Evolutionary conservation across 2,888 invertebrate genomes (phyloP), one percentile per base, ranked within the genome.

Genomic region (Xylocampa areola): DNA sequence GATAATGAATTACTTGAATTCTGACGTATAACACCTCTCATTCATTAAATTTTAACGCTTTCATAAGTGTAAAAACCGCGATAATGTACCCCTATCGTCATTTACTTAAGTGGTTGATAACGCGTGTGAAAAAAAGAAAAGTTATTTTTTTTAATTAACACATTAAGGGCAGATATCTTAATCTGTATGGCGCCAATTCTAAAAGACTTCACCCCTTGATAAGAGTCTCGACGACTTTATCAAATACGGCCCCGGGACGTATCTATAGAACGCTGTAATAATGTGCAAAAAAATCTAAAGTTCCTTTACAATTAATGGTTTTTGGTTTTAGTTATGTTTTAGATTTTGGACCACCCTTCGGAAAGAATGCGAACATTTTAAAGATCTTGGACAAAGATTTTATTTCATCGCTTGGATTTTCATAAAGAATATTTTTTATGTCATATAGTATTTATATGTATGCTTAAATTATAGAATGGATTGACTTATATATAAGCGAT

Each of bases 141-240:
- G 85, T 88, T 82, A 79, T 85, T 91, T 92, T 63, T n/a, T 92
- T 91, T 88, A 93, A 93, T 93, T 92, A 92, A 93, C 92, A 93
- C 93, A 88, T 90, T 92, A 89, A 86, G 84, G 79, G 82, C 79
- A 82, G 91, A 85, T 92, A 91, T 90, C 90, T 92, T 92, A 93
- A 93, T 93, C 93, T 92, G 83, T 77, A 71, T 86, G 93, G 93
- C 93, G 93, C 93, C 93, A 91, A 89, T 89, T 87, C 87, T 87
- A 86, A 88, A 88, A 87, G 90, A 84, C 82, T 84, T 86, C 81
- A 84, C 82, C 87, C 85, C 82, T 85, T 89, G 93, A 92, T 93
- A 93, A 91, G 80, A 81, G 86, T 78, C 82, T 77, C 84, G 89
- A 86, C 86, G 75, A 60, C 83, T 85, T 91, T 92, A 92, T 93